Percentiles rank a stretch among this genome's conserved stretches.
Evolutionary conservation across 2,113 vertebrate genomes (phyloP).

Genomic region (Melospiza georgiana): DNA sequence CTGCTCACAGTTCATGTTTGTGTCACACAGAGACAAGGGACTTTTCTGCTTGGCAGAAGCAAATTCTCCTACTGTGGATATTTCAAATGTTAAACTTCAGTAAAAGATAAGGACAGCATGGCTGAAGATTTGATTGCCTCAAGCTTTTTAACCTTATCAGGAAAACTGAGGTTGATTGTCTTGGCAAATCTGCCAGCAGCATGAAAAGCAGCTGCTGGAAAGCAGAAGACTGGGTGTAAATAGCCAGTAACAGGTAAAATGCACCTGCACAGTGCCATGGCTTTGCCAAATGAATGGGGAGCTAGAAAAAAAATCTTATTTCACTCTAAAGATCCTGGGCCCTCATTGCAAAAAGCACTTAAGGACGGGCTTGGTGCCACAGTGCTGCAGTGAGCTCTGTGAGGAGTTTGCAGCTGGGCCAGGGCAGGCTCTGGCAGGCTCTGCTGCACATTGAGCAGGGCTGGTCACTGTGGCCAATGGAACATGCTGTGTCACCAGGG

Average conservation of each 20-base stretch:
- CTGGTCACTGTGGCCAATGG: neutral
- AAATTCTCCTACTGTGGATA: conserved; percentile 22
- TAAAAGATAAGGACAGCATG: conserved; percentile 8
- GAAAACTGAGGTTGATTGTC: conserved; percentile 47
- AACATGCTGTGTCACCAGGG: neutral
- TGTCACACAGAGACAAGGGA: neutral
- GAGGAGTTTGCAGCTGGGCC: neutral
- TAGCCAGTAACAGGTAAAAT: conserved; percentile 15
- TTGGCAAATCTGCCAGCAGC: conserved; percentile 50
- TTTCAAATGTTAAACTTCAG: conserved; percentile 47
- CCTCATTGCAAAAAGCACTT: conserved; percentile 38
- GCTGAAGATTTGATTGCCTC: conserved; percentile 47
- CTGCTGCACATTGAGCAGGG: neutral
- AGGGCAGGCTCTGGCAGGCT: neutral
- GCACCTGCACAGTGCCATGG: neutral
- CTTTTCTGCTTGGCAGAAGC: neutral
- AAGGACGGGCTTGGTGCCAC: neutral
- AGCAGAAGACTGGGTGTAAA: conserved; percentile 50
- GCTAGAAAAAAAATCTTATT: neutral
- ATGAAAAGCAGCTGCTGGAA: conserved; percentile 35
- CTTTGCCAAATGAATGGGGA: neutral
- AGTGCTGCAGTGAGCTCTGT: neutral
- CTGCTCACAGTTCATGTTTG: neutral
- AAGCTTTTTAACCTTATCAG: conserved; percentile 71
- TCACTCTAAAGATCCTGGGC: neutral